A percentile compares a stretch with the other conserved stretches of the same genome.
These are phyloP conservation scores for Melangyna quadrimaculata DNA, from an alignment of 2,888 invertebrate species.

Conservation along the genomic window DNA sequence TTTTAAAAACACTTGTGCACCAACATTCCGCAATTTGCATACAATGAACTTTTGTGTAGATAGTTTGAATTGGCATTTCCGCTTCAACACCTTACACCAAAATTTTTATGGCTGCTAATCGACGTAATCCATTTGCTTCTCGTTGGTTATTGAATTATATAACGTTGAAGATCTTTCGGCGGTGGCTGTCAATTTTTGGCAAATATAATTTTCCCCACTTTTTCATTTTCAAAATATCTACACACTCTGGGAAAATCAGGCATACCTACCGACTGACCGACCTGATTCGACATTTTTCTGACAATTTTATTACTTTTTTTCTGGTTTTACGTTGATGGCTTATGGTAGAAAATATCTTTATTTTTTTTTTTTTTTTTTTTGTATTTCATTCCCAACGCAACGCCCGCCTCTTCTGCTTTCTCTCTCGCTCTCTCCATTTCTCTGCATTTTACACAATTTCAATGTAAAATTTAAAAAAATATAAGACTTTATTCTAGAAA, in stretches of 20 bases:
- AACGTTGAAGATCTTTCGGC: slow-evolving; percentile 44
- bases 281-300: slow-evolving; percentile 44
- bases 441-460: slow-evolving; percentile 40
- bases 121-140: slow-evolving; percentile 39
- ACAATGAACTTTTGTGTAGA: background rate
- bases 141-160: slow-evolving; percentile 54
- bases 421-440: background rate
- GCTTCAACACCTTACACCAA: background rate
- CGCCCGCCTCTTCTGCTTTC: background rate
- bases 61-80: slow-evolving; percentile 17
- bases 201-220: slow-evolving; percentile 39
- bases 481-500: slow-evolving; percentile 63
- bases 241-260: slow-evolving; percentile 13
- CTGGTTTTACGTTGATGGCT: background rate
- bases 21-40: background rate
- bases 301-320: slow-evolving; percentile 59
- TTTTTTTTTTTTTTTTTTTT: background rate
- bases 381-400: background rate
- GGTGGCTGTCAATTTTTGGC: slow-evolving; percentile 57
- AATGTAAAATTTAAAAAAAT: slow-evolving; percentile 33
- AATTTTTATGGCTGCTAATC: slow-evolving; percentile 20
- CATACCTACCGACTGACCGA: slow-evolving; percentile 3
- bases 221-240: slow-evolving; percentile 27
- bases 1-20: slow-evolving; percentile 10
- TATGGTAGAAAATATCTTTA: slow-evolving; percentile 8